Conservation (phyloP, 2,113 vertebrate genomes). For the Peromyscus leucopus region DNA sequence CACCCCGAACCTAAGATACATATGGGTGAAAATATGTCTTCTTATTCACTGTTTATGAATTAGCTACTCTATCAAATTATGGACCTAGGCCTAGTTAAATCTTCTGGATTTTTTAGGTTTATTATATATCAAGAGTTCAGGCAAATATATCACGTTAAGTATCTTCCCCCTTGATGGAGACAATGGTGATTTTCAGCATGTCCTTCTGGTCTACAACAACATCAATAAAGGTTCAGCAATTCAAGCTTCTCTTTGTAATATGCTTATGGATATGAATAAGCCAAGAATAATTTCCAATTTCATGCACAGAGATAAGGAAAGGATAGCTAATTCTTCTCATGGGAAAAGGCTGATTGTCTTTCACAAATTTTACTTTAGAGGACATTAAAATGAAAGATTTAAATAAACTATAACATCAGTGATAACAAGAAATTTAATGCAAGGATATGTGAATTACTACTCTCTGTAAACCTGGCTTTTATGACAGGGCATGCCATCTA, state of each 20-base stretch:
- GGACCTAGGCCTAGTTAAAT: not conserved
- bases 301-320: not conserved
- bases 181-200: not conserved
- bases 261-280: not conserved
- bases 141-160: not conserved
- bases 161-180: not conserved
- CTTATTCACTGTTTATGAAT: not conserved
- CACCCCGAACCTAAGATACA: not conserved
- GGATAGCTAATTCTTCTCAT: not conserved
- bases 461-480: not conserved
- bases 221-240: not conserved
- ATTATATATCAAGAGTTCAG: not conserved
- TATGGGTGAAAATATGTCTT: not conserved
- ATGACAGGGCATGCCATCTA: not conserved
- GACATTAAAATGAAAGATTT: not conserved
- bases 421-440: not conserved
- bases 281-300: not conserved
- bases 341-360: not conserved
- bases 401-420: not conserved
- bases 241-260: not conserved
- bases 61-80: not conserved
- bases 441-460: not conserved
- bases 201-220: not conserved
- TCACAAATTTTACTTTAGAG: not conserved
- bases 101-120: not conserved